phyloP scores from a whole-genome alignment of 2,797 vertebrate genomes.

The Sebastes umbrosus region DNA sequence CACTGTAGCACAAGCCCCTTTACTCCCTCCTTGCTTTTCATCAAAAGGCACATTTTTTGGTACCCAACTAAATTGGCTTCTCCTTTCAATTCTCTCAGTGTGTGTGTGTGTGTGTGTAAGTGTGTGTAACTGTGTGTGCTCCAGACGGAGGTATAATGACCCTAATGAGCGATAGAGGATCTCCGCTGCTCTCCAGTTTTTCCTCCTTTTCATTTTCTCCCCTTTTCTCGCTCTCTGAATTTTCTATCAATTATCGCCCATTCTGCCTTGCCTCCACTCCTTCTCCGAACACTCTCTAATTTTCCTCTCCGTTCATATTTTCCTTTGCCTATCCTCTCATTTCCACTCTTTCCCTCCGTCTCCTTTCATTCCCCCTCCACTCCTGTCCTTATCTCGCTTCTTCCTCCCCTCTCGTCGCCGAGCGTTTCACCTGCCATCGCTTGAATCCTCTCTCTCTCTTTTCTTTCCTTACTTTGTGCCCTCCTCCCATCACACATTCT shows the following conservation, averaged over 20 bases:
- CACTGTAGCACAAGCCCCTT: neutral
- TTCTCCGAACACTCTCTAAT: conserved; percentile 52
- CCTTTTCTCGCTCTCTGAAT: conserved; percentile 42
- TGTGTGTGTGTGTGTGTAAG: neutral
- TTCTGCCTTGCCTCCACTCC: conserved; percentile 48
- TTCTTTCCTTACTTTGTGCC: neutral
- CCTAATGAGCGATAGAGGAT: conserved; percentile 71
- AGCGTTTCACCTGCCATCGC: conserved; percentile 10
- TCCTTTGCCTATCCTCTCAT: conserved; percentile 19
- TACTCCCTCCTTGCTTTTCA: conserved; percentile 44
- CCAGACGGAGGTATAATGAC: conserved; percentile 68
- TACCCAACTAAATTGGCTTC: conserved; percentile 61
- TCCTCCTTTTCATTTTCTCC: conserved; percentile 54
- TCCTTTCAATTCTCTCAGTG: conserved; percentile 48
- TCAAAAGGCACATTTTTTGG: conserved; percentile 65
- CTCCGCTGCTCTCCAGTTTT: conserved; percentile 54
- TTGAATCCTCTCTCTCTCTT: neutral
- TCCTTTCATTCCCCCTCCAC: conserved; percentile 29
- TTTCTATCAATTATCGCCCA: conserved; percentile 69
- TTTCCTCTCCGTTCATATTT: conserved; percentile 35
- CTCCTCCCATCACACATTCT: conserved; percentile 3
- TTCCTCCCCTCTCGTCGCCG: neutral
- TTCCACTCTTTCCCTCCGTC: conserved; percentile 21
- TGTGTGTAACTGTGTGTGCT: conserved; percentile 3
- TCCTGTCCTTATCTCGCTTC: conserved; percentile 1